Evolutionary conservation across 23 tunicate genomes (phyloP).

Genomic region (Corella eumyota): DNA sequence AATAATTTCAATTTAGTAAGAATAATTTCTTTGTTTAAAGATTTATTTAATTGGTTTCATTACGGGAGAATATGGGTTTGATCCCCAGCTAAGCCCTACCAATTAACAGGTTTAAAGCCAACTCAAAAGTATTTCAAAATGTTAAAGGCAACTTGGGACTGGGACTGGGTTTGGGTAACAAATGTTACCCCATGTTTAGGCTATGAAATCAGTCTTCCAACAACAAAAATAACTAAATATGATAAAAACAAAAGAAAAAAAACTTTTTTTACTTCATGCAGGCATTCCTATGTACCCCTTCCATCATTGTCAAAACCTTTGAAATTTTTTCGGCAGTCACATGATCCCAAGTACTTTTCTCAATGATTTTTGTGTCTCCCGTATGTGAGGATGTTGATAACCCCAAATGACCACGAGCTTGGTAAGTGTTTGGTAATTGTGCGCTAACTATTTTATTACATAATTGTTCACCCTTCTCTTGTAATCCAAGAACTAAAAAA

Average conservation of each 20-base stretch:
- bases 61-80: too few relatives aligned
- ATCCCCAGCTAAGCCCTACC: too few relatives aligned
- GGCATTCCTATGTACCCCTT: constrained; percentile 13
- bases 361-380: not conserved
- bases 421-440: constrained; percentile 1
- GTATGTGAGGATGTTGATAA: not conserved
- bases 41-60: too few relatives aligned
- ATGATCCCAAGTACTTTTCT: constrained; percentile 13
- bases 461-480: constrained; percentile 3
- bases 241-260: too few relatives aligned
- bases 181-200: too few relatives aligned
- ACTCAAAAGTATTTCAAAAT: too few relatives aligned
- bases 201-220: too few relatives aligned
- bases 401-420: constrained; percentile 4
- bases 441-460: not conserved
- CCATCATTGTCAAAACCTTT: constrained; percentile 1
- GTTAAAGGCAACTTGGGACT: too few relatives aligned
- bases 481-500: constrained; percentile 8
- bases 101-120: too few relatives aligned
- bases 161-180: too few relatives aligned
- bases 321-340: not conserved
- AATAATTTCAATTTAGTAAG: too few relatives aligned
- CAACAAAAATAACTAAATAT: too few relatives aligned
- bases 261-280: not conserved
- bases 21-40: not conserved